Evolutionary conservation across 2,888 invertebrate genomes (phyloP), one percentile per base, ranked within the genome.

Genomic region (Alcis repandata): DNA sequence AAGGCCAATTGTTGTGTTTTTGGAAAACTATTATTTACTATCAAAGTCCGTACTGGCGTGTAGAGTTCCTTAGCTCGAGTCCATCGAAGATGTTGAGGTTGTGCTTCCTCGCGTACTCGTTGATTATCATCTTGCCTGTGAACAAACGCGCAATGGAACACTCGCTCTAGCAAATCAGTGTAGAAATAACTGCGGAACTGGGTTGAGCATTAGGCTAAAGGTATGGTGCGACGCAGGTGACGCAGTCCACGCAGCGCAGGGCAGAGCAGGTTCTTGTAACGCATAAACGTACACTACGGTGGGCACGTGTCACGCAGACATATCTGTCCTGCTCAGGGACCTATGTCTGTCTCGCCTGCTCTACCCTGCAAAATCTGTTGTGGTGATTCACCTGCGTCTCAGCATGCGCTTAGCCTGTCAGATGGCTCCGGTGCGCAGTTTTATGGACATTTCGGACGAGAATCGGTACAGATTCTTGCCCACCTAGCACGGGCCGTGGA

Each of bases 41-140:
- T 95, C 95, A 96, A 96, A 95, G 96, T 95, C 96, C 96, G 95
- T 96, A 96, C 95, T 96, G 96, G 94, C 96, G 95, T 87, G 96
- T 96, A 83, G 96, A 95, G 92, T 95, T 95, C 89, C 96, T 94
- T 70, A 96, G 94, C 90, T 96, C 96, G 83, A 94, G 95, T 70
- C 96, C 96, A 86, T 96, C 96, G 94, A 96, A 96, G 92, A 96
- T 95, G 93, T 95, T 96, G 81, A 96, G 92, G 90, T 96, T 95
- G 92, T 96, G 95, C 79, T 95, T 95, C 91, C 95, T 94, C 82
- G 96, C 96, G 89, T 96, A 96, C 90, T 96, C 96, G 90, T 96
- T 95, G 85, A 96, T 95, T 79, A 95, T 95, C 89, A 95, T 94
- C 91, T 96, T 96, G 69, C 96, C 96, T 96, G 93, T 67, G 88